Conservation (phyloP, 2,113 vertebrate species). For the Oncorhynchus nerka region DNA sequence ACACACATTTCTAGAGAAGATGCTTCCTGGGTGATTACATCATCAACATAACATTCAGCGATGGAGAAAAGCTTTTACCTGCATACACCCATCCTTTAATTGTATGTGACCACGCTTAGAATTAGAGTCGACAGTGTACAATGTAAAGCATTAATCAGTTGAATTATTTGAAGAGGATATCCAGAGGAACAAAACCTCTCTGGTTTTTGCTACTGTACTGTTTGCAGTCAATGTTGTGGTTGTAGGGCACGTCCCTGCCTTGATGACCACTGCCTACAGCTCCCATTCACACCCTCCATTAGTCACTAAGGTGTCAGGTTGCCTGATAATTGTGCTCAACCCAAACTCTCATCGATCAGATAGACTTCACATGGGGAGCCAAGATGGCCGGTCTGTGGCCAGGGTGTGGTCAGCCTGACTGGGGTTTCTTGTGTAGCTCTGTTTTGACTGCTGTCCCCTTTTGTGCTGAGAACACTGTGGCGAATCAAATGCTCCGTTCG, state of each 20-base stretch:
- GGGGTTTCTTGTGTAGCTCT: conserved; percentile 40
- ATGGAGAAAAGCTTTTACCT: not conserved
- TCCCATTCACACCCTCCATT: conserved; percentile 12
- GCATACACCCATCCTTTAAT: no score
- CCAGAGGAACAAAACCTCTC: not conserved
- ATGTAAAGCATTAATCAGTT: not conserved
- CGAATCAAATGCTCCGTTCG: conserved; percentile 39
- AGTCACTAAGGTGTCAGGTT: conserved; percentile 36
- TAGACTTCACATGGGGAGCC: conserved; percentile 16
- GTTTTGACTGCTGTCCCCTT: conserved; percentile 50
- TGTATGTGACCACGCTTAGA: no score
- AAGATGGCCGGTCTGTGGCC: conserved; percentile 35
- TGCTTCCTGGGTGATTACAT: no score
- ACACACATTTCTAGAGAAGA: not conserved
- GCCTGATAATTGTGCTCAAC: conserved; percentile 25
- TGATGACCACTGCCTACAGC: conserved; percentile 6
- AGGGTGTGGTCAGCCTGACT: conserved; percentile 35
- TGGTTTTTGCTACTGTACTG: not conserved
- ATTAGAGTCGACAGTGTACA: not conserved
- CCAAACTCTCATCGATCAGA: not conserved
- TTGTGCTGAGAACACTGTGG: conserved; percentile 8
- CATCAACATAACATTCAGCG: not conserved
- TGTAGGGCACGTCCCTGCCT: not conserved
- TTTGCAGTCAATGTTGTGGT: not conserved
- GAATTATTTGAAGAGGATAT: not conserved